Evolutionary conservation across 2,888 invertebrate genomes (phyloP).

Genomic region (Danaus chrysippus): DNA sequence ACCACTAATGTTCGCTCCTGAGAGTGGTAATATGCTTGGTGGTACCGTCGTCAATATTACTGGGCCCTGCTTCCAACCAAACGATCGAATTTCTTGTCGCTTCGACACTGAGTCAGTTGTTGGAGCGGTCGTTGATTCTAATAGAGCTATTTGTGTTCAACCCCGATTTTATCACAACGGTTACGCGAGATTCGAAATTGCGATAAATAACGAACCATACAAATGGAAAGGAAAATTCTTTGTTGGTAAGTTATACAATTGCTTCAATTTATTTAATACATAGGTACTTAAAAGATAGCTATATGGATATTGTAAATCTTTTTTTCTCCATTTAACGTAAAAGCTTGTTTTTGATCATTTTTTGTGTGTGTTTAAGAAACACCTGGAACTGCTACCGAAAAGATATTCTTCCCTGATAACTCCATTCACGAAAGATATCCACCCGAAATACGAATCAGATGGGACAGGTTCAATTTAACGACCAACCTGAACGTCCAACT

Average conservation of each 20-base stretch:
- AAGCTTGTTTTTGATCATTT: not conserved
- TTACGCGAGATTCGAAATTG: conserved; percentile 91
- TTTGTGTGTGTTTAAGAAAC: conserved; percentile 82
- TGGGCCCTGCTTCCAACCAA: conserved; percentile 93
- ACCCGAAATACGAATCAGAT: conserved; percentile 86
- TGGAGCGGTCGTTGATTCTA: conserved; percentile 87
- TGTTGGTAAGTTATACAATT: conserved; percentile 93
- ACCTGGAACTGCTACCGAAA: conserved; percentile 91
- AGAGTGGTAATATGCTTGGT: conserved; percentile 98
- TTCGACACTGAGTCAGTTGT: conserved; percentile 90
- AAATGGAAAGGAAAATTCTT: conserved; percentile 95
- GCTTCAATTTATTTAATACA: conserved; percentile 13
- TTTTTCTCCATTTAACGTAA: too few species aligned
- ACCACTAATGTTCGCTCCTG: conserved; percentile 93
- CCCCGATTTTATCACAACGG: conserved; percentile 93
- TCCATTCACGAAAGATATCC: conserved; percentile 86
- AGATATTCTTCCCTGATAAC: conserved; percentile 88
- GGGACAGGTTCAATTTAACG: conserved; percentile 93
- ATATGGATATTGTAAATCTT: too few species aligned
- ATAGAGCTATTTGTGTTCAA: conserved; percentile 93
- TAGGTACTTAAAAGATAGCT: too few species aligned
- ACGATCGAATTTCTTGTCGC: conserved; percentile 88
- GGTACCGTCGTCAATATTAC: conserved; percentile 98
- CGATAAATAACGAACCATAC: conserved; percentile 89
- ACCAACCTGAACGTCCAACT: conserved; percentile 87